Evolutionary conservation across 2,797 vertebrate species (phyloP).

Genomic region (Diplodus puntazzo): DNA sequence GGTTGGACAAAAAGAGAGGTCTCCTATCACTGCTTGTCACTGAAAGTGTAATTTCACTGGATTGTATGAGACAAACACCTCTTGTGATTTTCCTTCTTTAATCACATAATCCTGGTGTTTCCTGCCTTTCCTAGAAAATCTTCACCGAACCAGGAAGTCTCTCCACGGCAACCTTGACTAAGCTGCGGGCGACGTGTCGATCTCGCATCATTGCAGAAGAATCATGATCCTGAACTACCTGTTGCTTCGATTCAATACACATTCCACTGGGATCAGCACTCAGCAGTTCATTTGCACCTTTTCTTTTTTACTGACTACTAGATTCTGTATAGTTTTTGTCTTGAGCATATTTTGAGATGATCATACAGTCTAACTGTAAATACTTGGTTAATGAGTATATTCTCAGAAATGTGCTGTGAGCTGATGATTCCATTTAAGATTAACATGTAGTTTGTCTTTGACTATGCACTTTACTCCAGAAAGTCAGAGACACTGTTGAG

Average conservation of each 20-base stretch:
- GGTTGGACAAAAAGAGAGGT: slow-evolving; percentile 76
- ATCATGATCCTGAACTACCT: slow-evolving; percentile 65
- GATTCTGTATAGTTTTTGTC: slow-evolving; percentile 20
- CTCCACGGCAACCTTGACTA: slow-evolving; percentile 86
- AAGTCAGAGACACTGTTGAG: slow-evolving; percentile 37
- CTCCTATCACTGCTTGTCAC: neutral
- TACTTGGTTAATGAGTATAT: slow-evolving; percentile 16
- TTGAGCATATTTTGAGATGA: slow-evolving; percentile 33
- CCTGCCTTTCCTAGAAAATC: slow-evolving; percentile 84
- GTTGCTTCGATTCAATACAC: slow-evolving; percentile 38
- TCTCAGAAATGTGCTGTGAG: slow-evolving; percentile 21
- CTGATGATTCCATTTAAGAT: slow-evolving; percentile 39
- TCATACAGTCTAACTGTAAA: slow-evolving; percentile 28
- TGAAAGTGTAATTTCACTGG: neutral
- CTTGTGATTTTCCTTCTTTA: slow-evolving; percentile 18
- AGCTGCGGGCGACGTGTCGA: slow-evolving; percentile 87
- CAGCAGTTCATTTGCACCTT: slow-evolving; percentile 54
- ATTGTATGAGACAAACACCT: neutral
- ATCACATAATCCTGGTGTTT: slow-evolving; percentile 38
- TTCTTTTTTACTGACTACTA: slow-evolving; percentile 10
- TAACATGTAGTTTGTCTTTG: slow-evolving; percentile 29
- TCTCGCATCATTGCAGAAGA: slow-evolving; percentile 79
- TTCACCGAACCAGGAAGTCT: slow-evolving; percentile 94
- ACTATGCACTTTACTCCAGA: slow-evolving; percentile 67
- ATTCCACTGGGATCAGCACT: slow-evolving; percentile 70